These are phyloP conservation scores for Gobius niger DNA, from an alignment of 2,113 vertebrate genomes.

Conservation along the genomic window DNA sequence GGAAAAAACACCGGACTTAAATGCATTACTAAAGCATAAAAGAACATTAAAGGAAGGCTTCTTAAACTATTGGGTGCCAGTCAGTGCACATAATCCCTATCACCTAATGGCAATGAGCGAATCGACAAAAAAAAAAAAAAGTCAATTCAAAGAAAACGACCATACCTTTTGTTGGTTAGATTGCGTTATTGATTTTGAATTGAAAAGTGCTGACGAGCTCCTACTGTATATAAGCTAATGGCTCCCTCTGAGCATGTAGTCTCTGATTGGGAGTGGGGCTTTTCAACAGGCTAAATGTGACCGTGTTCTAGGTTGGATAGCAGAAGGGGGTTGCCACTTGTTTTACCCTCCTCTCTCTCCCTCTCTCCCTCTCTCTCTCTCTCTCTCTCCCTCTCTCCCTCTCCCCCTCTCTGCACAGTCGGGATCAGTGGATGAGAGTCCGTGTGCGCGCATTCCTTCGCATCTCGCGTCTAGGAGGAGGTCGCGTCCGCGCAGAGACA, in stretches of 20 bases:
- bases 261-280: too few relatives aligned
- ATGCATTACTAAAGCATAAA: too few relatives aligned
- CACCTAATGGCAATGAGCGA: neutral
- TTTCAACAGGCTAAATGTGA: neutral
- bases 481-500: conserved; percentile 46
- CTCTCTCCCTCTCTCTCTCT: neutral
- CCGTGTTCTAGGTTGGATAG: neutral
- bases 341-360: conserved; percentile 5
- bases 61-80: too few relatives aligned
- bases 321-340: conserved; percentile 30
- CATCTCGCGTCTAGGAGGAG: conserved; percentile 55
- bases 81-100: too few relatives aligned
- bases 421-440: neutral
- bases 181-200: neutral
- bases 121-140: neutral
- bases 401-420: neutral
- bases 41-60: too few relatives aligned
- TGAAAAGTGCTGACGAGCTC: neutral
- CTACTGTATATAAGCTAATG: neutral
- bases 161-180: neutral
- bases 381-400: neutral
- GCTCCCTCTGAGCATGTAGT: neutral
- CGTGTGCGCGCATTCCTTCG: conserved; percentile 54
- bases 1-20: too few relatives aligned
- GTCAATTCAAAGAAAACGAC: neutral